Conservation (phyloP, 1,140 invertebrate genomes). For the Drosophila orosa region DNA sequence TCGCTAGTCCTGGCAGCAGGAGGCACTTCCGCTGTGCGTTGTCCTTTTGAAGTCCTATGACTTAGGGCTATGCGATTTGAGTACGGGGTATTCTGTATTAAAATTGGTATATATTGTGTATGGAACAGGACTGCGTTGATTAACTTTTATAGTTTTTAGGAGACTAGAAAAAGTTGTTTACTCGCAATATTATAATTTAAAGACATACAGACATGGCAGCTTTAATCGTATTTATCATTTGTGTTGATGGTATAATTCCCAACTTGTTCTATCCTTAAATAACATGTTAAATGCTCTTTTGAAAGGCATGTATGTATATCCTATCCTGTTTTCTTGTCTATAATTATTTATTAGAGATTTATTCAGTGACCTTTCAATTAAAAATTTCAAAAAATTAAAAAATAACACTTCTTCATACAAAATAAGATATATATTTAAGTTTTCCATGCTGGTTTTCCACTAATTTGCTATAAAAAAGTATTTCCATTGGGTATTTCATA, state of each 20-base stretch:
- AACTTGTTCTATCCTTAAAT: neutral
- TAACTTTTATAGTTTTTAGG: neutral
- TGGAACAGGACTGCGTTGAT: too few relatives aligned
- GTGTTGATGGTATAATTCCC: neutral
- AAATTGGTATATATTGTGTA: neutral
- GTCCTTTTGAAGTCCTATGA: constrained; percentile 9
- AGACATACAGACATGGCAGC: neutral
- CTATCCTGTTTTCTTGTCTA: too few relatives aligned
- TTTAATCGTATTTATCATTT: neutral
- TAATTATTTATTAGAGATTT: too few relatives aligned
- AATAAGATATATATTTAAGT: neutral
- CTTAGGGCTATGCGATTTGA: constrained; percentile 40
- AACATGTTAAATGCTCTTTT: too few relatives aligned
- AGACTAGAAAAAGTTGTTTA: neutral
- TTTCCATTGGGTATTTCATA: neutral
- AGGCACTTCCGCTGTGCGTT: neutral
- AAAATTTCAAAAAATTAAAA: too few relatives aligned
- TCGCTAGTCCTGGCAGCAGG: constrained; percentile 1
- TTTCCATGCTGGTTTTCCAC: neutral
- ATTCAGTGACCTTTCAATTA: too few relatives aligned
- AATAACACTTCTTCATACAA: too few relatives aligned
- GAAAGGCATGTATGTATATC: too few relatives aligned
- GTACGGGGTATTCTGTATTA: neutral
- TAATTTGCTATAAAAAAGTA: too few relatives aligned
- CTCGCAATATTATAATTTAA: neutral